A percentile compares a stretch with the other conserved stretches of the same genome.
Evolutionary conservation across 2,113 vertebrate species (phyloP).

Genomic region (Pogonocichla stellata): DNA sequence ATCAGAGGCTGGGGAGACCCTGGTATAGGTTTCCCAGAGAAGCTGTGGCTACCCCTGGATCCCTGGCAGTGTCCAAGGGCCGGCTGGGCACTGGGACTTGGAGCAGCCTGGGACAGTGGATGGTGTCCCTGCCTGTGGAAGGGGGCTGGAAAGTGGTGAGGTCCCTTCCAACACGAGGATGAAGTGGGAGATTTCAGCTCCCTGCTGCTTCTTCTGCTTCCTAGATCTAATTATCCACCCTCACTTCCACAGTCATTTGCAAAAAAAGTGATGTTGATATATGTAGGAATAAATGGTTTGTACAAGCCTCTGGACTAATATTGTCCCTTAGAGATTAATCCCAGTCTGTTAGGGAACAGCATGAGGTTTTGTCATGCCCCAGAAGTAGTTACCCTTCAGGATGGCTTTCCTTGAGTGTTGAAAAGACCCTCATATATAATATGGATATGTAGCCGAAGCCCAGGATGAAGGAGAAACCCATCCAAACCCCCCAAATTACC

Average conservation of each 20-base stretch:
- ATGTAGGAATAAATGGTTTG: background rate
- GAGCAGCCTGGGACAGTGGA: rapidly evolving
- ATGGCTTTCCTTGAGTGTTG: background rate
- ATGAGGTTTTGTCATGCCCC: rapidly evolving
- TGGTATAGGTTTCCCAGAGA: background rate
- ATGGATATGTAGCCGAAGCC: background rate
- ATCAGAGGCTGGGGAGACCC: background rate
- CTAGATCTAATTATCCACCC: background rate
- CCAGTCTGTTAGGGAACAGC: rapidly evolving
- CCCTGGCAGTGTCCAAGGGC: background rate
- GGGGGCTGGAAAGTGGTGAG: background rate
- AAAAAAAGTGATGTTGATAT: background rate
- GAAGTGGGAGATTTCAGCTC: background rate
- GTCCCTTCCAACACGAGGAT: background rate
- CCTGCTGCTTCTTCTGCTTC: background rate
- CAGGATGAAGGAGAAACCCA: rapidly evolving
- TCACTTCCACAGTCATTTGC: background rate
- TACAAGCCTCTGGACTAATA: background rate
- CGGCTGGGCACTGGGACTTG: background rate
- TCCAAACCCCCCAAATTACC: background rate
- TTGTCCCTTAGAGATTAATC: background rate
- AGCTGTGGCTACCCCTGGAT: background rate
- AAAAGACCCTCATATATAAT: background rate
- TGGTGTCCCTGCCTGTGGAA: background rate
- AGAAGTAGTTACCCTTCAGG: background rate